Percentiles rank a stretch among this genome's conserved stretches.
These are phyloP conservation scores for Oreotrochilus melanogaster DNA, from an alignment of 2,113 vertebrate genomes.

Conservation along the genomic window DNA sequence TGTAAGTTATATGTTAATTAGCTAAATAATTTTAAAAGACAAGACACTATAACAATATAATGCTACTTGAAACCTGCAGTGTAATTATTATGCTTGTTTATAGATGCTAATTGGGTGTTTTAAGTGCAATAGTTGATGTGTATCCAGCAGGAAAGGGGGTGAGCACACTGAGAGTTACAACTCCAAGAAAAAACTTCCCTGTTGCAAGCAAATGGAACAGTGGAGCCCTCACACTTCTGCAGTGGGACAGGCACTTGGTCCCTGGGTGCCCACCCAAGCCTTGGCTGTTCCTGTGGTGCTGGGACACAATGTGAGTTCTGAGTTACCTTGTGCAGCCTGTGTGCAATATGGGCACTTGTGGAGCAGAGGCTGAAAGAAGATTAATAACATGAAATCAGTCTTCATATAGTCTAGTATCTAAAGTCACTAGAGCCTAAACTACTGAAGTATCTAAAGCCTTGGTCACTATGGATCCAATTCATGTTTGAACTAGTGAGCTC, in stretches of 20 bases:
- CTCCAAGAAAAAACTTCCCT: background rate
- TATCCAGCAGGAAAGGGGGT: background rate
- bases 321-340: no score
- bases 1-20: background rate
- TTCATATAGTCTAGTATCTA: constrained; percentile 2
- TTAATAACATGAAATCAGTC: background rate
- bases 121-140: background rate
- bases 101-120: background rate
- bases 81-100: background rate
- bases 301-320: background rate
- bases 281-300: background rate
- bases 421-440: no score
- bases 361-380: background rate
- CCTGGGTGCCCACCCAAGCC: no score
- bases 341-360: background rate
- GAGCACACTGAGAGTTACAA: background rate
- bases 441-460: no score
- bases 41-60: background rate
- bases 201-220: background rate
- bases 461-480: background rate
- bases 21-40: background rate
- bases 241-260: no score
- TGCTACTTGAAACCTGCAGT: background rate
- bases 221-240: background rate
- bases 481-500: constrained; percentile 41